Conservation (phyloP, 2,797 vertebrate genomes). For the Mus spretus region DNA sequence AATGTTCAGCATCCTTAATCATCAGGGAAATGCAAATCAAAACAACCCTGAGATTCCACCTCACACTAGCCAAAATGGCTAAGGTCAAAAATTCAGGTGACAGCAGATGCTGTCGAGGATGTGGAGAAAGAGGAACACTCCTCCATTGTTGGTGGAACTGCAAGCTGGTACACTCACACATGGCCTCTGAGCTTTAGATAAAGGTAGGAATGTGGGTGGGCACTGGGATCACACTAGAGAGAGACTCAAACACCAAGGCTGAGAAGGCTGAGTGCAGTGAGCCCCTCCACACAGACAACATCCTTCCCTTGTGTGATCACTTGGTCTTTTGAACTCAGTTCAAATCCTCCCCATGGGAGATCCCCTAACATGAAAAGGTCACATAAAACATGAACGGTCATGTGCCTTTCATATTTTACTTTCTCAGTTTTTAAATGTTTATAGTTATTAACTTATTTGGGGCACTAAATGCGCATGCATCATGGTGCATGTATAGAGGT, state of each 20-base stretch:
- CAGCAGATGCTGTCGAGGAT: too few relatives aligned
- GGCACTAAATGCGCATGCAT: neutral
- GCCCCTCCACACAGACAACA: neutral
- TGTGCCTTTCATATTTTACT: neutral
- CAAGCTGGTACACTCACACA: neutral
- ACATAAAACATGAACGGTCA: neutral
- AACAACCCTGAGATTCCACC: too few relatives aligned
- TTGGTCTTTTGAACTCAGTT: conserved; percentile 28
- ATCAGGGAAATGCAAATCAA: too few relatives aligned
- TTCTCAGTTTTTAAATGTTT: conserved; percentile 17
- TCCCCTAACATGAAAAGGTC: neutral
- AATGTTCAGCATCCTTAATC: too few relatives aligned
- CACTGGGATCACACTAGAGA: neutral
- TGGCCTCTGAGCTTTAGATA: neutral
- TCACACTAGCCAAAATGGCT: too few relatives aligned
- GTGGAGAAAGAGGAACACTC: too few relatives aligned
- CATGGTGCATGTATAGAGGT: neutral
- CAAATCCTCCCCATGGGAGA: conserved; percentile 8
- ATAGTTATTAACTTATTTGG: neutral
- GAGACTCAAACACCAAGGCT: neutral
- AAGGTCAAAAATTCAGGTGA: too few relatives aligned
- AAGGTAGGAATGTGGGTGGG: neutral
- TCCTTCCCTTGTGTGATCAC: neutral
- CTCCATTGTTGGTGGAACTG: too few relatives aligned
- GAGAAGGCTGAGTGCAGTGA: too few relatives aligned